Evolutionary conservation across 2,113 vertebrate species (phyloP).

Genomic region (Mandrillus leucophaeus): DNA sequence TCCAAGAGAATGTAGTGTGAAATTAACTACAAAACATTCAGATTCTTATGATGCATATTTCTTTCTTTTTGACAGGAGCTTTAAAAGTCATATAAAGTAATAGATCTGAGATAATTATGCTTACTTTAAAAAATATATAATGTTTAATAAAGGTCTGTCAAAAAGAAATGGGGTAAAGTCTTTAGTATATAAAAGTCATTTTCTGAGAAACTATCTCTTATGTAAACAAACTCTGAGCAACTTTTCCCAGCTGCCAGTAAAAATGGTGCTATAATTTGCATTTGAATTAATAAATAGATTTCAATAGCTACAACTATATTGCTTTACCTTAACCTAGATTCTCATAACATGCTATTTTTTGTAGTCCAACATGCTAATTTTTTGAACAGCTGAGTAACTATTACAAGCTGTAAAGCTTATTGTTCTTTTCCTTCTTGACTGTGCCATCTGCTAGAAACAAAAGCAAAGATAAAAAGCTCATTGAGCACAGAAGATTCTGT

Average conservation of each 20-base stretch:
- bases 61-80: conserved; percentile 26
- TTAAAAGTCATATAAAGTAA: conserved; percentile 11
- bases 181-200: not conserved
- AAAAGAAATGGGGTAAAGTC: not conserved
- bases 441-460: conserved; percentile 64
- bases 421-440: conserved; percentile 39
- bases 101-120: not conserved
- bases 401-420: conserved; percentile 34
- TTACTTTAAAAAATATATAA: not conserved
- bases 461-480: conserved; percentile 55
- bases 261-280: not conserved
- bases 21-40: conserved; percentile 39
- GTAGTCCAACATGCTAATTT: not conserved
- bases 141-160: not conserved
- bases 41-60: conserved; percentile 46
- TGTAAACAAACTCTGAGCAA: not conserved
- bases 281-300: not conserved
- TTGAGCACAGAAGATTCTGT: not conserved
- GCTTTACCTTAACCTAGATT: conserved; percentile 24
- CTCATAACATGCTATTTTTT: not conserved
- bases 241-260: not conserved
- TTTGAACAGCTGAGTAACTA: conserved; percentile 38
- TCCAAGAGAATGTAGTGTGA: conserved; percentile 27
- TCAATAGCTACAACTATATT: not conserved
- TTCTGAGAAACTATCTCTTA: not conserved